Evolutionary conservation across 2,797 vertebrate genomes (phyloP).

Genomic region (Platyrinchus mystaceus): DNA sequence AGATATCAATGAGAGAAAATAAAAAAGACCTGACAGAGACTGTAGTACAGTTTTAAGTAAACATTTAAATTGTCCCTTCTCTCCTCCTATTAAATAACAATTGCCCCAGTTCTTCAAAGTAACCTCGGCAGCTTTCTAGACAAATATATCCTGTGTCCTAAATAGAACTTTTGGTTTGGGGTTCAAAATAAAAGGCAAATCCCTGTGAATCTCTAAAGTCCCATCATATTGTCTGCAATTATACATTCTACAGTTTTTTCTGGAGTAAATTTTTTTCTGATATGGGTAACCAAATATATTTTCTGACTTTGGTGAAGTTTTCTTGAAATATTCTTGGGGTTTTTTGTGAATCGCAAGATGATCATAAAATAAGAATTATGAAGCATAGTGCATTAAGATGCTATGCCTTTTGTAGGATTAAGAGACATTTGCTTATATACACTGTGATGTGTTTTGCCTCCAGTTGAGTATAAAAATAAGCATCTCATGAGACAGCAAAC

Average conservation of each 20-base stretch:
- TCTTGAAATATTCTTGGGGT: not conserved
- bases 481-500: not conserved
- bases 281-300: not conserved
- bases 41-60: not conserved
- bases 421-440: not conserved
- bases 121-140: not conserved
- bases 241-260: not conserved
- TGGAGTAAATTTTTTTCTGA: not conserved
- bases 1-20: not conserved
- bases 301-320: not conserved
- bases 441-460: not conserved
- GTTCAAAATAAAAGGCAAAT: not conserved
- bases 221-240: not conserved
- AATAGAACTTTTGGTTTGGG: not conserved
- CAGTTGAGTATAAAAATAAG: constrained; percentile 23
- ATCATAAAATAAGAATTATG: not conserved
- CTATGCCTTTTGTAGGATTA: not conserved
- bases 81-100: fast-evolving
- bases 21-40: not conserved
- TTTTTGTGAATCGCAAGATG: not conserved
- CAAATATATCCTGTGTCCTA: not conserved
- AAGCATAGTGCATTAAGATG: not conserved
- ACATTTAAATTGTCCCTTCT: not conserved
- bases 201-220: not conserved
- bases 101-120: not conserved